A percentile compares a stretch with the other conserved stretches of the same genome.
Conservation (phyloP, 2,888 invertebrate genomes). For the Agelastica alni region DNA sequence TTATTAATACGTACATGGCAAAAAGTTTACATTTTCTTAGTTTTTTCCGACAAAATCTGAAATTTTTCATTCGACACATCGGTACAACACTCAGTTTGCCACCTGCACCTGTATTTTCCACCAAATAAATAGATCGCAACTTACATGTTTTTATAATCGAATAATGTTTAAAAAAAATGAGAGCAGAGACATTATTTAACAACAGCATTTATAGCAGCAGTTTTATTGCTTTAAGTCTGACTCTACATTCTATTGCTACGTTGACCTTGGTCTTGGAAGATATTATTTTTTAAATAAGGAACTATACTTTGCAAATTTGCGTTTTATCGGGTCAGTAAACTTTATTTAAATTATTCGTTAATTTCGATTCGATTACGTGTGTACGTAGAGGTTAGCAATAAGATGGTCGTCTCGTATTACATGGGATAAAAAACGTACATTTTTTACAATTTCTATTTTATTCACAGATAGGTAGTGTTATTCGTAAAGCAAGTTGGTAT, state of each 20-base stretch:
- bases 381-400: no score
- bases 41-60: no score
- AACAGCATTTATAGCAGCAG: not conserved
- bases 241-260: not conserved
- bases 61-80: no score
- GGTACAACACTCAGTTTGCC: no score
- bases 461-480: no score
- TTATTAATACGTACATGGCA: no score
- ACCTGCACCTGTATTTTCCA: not conserved
- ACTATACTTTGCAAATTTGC: conserved; percentile 9
- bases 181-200: not conserved
- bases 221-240: not conserved
- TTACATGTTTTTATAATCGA: not conserved
- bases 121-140: not conserved
- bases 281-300: conserved; percentile 19
- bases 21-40: no score
- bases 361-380: no score
- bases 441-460: no score
- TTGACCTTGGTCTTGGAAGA: conserved; percentile 10
- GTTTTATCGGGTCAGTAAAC: conserved; percentile 5
- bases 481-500: no score
- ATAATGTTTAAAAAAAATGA: not conserved
- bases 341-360: not conserved
- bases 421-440: no score
- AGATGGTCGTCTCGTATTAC: no score